Evolutionary conservation across 2,113 vertebrate species (phyloP).

Genomic region (Neolamprologus caudopunctatus): DNA sequence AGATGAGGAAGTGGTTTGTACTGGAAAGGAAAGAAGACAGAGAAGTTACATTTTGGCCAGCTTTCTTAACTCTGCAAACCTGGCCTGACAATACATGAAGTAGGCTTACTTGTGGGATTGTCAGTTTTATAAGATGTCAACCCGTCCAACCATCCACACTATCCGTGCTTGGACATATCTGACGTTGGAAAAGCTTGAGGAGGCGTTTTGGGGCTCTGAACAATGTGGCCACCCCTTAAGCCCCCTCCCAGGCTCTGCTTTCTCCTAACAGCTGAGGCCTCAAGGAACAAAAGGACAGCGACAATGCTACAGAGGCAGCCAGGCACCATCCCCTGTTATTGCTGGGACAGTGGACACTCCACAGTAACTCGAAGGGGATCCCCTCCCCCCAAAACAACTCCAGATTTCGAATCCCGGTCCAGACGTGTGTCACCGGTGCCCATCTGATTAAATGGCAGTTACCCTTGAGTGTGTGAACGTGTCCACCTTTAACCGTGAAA

Average conservation of each 20-base stretch:
- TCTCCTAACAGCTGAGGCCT: conserved; percentile 22
- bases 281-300: conserved; percentile 29
- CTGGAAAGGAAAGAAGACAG: not conserved
- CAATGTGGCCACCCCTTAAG: not conserved
- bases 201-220: not conserved
- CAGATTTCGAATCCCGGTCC: not conserved
- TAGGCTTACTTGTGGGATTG: not conserved
- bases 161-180: not conserved
- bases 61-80: not conserved
- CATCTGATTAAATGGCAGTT: not conserved
- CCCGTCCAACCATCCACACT: not conserved
- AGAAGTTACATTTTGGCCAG: not conserved
- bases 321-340: conserved; percentile 43
- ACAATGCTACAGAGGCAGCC: conserved; percentile 21
- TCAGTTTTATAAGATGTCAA: not conserved
- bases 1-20: not conserved
- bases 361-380: conserved; percentile 12
- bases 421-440: not conserved
- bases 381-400: not conserved
- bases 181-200: not conserved
- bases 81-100: not conserved
- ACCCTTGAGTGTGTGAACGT: not conserved
- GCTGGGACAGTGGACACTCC: conserved; percentile 51
- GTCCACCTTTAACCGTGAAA: not conserved
- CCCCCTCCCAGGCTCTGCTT: not conserved